Conservation (phyloP, 2,113 vertebrate genomes). For the Hydropotes inermis region DNA sequence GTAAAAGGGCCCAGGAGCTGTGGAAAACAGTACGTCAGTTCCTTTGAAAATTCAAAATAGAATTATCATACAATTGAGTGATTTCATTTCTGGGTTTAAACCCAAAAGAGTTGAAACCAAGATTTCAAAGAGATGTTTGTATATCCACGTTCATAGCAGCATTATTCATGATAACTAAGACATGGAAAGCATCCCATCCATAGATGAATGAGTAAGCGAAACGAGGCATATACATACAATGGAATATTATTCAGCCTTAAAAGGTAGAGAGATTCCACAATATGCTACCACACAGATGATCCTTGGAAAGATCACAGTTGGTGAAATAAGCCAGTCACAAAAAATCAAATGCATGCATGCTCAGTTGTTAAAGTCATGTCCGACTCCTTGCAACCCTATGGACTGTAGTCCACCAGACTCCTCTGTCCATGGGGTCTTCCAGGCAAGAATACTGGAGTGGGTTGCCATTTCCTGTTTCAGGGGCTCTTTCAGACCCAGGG, state of each 20-base stretch:
- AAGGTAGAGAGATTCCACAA: background rate
- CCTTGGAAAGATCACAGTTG: background rate
- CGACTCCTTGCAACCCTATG: rapidly evolving
- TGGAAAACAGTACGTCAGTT: background rate
- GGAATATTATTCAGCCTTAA: too few species aligned
- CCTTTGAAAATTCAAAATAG: background rate
- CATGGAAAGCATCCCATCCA: background rate
- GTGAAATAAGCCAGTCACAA: background rate
- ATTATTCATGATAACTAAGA: background rate
- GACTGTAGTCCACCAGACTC: background rate
- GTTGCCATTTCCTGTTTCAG: background rate
- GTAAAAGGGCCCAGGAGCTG: background rate
- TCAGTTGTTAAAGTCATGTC: background rate
- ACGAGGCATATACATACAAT: rapidly evolving
- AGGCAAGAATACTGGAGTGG: background rate
- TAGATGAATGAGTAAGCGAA: background rate
- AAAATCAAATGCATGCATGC: too few species aligned
- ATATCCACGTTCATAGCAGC: background rate
- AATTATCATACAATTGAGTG: background rate
- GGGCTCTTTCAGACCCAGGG: background rate
- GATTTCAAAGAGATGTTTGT: background rate
- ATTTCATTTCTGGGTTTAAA: background rate
- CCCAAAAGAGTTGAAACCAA: background rate
- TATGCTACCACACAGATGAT: background rate
- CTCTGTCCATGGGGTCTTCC: background rate